Conservation (phyloP, 2,888 invertebrate genomes). For the Eilema depressum region DNA sequence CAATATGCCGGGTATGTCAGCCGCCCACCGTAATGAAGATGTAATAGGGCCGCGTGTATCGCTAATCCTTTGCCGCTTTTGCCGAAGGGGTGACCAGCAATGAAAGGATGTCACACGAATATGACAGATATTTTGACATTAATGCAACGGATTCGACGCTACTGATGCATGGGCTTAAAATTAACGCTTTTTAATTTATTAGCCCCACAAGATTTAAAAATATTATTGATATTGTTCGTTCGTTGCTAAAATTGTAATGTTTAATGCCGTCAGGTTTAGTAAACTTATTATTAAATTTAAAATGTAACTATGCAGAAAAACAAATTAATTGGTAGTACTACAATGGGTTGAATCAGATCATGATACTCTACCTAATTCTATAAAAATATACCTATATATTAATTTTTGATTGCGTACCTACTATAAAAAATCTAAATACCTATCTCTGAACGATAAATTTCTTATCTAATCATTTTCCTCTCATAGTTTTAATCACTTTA, state of each 20-base stretch:
- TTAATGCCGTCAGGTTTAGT: background rate
- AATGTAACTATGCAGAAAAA: background rate
- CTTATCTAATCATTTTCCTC: no score
- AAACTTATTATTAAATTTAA: background rate
- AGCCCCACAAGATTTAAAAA: constrained; percentile 8
- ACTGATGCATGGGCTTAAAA: constrained; percentile 59
- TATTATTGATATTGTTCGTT: constrained; percentile 13
- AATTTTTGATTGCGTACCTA: no score
- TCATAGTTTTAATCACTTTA: no score
- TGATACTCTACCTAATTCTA: no score
- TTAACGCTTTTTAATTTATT: constrained; percentile 61
- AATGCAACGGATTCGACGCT: constrained; percentile 80
- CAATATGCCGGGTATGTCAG: constrained; percentile 73
- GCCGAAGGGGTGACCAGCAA: constrained; percentile 75
- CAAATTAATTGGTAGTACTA: no score
- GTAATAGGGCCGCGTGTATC: constrained; percentile 80
- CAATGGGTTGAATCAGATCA: no score
- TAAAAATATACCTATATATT: no score
- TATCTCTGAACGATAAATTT: no score
- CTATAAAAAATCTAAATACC: no score
- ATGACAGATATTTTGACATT: constrained; percentile 87
- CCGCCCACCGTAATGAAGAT: constrained; percentile 87
- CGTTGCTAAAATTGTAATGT: background rate
- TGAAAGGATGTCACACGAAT: constrained; percentile 84
- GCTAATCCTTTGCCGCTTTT: constrained; percentile 75